Evolutionary conservation across 2,888 invertebrate genomes (phyloP).

Genomic region (Rhorus exstirpatorius): DNA sequence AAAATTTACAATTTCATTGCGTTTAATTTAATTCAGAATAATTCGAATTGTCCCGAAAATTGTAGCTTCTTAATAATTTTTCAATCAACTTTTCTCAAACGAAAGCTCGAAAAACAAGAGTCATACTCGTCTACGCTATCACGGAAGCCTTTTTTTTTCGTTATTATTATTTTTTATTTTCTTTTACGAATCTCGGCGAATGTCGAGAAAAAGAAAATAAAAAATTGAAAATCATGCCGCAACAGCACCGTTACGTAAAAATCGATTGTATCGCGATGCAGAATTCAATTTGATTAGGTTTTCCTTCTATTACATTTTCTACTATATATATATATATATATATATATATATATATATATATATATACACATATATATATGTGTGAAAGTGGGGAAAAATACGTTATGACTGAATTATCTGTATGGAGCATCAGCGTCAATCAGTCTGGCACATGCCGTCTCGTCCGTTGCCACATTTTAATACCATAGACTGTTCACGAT

Average conservation of each 20-base stretch:
- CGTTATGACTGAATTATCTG: slow-evolving; percentile 50
- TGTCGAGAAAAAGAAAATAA: slow-evolving; percentile 14
- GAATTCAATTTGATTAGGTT: not conserved
- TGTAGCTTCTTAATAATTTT: not conserved
- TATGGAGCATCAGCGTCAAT: slow-evolving; percentile 82
- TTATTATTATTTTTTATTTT: not conserved
- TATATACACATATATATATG: too few species aligned
- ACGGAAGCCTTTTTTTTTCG: slow-evolving; percentile 8
- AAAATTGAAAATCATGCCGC: slow-evolving; percentile 53
- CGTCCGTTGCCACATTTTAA: slow-evolving; percentile 84
- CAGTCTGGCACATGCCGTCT: slow-evolving; percentile 86
- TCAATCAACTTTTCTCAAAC: not conserved
- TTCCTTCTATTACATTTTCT: slow-evolving; percentile 13
- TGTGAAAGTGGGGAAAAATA: slow-evolving; percentile 15
- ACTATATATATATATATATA: too few species aligned
- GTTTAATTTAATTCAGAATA: too few species aligned
- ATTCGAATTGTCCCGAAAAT: too few species aligned
- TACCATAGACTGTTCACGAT: slow-evolving; percentile 78
- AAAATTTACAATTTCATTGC: not conserved
- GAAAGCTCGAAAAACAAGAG: slow-evolving; percentile 50
- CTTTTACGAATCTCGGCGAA: not conserved
- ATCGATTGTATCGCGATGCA: slow-evolving; percentile 53
- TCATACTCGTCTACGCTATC: slow-evolving; percentile 56
- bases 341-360: too few species aligned
- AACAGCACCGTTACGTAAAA: slow-evolving; percentile 54